phyloP scores from a whole-genome alignment of 2,797 vertebrate genomes.

The Hemibagrus guttatus region DNA sequence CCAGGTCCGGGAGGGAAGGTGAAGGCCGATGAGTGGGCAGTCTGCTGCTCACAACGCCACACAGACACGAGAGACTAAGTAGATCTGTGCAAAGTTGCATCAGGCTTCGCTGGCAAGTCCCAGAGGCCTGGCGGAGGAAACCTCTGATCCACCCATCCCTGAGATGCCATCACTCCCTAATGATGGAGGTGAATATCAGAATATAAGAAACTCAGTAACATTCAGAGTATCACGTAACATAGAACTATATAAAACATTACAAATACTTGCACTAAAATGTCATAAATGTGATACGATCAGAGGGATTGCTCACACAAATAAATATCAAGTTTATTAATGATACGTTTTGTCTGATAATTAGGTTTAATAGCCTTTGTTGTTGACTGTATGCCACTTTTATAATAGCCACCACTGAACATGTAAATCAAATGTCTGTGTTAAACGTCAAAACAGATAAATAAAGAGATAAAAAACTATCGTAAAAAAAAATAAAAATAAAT shows the following conservation, averaged over 20 bases:
- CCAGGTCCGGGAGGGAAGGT: conserved; percentile 43
- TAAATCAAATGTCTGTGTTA: neutral
- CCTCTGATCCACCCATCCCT: conserved; percentile 63
- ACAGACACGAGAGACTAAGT: conserved; percentile 66
- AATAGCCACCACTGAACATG: neutral
- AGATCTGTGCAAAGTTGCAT: conserved; percentile 50
- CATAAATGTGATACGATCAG: neutral
- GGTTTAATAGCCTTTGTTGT: neutral
- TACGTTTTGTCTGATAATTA: neutral
- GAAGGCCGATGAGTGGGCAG: conserved; percentile 71
- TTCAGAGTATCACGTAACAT: neutral
- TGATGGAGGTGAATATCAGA: conserved; percentile 85
- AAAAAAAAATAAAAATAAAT: neutral
- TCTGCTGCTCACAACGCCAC: conserved; percentile 54
- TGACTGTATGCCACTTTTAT: neutral
- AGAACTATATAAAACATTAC: neutral
- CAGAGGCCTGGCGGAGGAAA: conserved; percentile 70
- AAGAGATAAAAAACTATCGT: no score
- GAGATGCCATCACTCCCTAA: conserved; percentile 95
- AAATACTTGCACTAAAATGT: neutral
- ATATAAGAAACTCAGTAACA: neutral
- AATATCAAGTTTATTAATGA: neutral
- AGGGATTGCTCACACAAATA: neutral
- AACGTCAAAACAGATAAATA: neutral
- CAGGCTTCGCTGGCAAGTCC: conserved; percentile 54